These are phyloP conservation scores for Euborellia annulipes DNA, from an alignment of 1,140 invertebrate genomes.

Conservation along the genomic window DNA sequence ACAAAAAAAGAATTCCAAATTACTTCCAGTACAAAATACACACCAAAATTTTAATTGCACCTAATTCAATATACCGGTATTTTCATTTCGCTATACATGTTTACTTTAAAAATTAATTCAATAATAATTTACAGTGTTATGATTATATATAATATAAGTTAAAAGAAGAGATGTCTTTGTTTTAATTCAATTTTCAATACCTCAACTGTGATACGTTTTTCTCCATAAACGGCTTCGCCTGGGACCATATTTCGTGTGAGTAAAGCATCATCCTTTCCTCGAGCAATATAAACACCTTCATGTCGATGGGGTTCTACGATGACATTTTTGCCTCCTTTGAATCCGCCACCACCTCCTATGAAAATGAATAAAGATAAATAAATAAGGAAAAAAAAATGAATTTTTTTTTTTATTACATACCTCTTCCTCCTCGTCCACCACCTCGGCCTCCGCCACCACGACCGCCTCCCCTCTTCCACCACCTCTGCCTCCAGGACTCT, in stretches of 20 bases:
- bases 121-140: no score
- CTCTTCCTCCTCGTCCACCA: conserved; percentile 24
- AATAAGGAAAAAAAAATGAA: not conserved
- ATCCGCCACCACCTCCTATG: conserved; percentile 38
- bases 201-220: no score
- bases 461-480: conserved; percentile 33
- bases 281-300: conserved; percentile 89
- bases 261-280: conserved; percentile 94
- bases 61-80: no score
- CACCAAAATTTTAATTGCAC: no score
- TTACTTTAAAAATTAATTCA: no score
- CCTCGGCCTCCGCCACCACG: conserved; percentile 24
- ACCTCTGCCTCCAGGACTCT: conserved; percentile 18
- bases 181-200: no score
- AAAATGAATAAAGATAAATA: conserved; percentile 5
- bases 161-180: no score
- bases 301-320: conserved; percentile 96
- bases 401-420: conserved; percentile 17
- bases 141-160: no score
- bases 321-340: conserved; percentile 82
- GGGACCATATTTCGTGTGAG: conserved; percentile 90
- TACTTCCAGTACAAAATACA: no score
- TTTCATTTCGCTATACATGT: no score
- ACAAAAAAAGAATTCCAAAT: no score
- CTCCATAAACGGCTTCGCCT: conserved; percentile 95